phyloP scores from a whole-genome alignment of 2,888 invertebrate species.

The Koerneria pararmatus region DNA sequence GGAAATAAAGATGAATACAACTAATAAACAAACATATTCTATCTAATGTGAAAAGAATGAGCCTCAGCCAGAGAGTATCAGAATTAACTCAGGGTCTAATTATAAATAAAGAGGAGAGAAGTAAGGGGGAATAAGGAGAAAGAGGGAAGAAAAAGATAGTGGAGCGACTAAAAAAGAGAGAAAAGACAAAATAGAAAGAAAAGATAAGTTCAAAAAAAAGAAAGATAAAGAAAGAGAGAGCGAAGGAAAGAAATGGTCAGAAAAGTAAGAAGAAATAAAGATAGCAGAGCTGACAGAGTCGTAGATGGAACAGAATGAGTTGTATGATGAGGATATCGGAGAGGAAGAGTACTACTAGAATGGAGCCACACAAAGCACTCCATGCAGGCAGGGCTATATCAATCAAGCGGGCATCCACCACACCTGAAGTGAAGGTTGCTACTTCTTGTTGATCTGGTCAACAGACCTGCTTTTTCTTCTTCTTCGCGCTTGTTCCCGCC shows the following conservation, averaged over 20 bases:
- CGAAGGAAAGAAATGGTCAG: constrained; percentile 18
- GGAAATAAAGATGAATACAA: too few relatives aligned
- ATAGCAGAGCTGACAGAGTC: not conserved
- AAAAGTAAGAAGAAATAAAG: not conserved
- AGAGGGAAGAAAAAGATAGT: constrained; percentile 13
- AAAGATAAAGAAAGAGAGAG: constrained; percentile 15
- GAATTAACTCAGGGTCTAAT: too few relatives aligned
- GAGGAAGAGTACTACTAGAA: constrained; percentile 4
- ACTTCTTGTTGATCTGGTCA: too few relatives aligned
- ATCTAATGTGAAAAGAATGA: too few relatives aligned
- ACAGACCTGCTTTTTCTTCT: too few relatives aligned
- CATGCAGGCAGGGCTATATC: too few relatives aligned
- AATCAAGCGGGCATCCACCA: too few relatives aligned
- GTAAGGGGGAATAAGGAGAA: constrained; percentile 20
- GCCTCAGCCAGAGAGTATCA: too few relatives aligned
- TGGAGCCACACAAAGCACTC: too few relatives aligned
- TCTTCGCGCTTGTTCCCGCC: too few relatives aligned
- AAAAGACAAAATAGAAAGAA: not conserved
- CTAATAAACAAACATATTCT: too few relatives aligned
- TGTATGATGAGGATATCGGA: constrained; percentile 16
- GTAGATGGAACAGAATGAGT: constrained; percentile 15
- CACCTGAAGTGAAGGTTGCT: too few relatives aligned
- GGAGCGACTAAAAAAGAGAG: constrained; percentile 18
- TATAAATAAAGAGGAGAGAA: not conserved
- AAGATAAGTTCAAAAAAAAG: constrained; percentile 17